phyloP scores from a whole-genome alignment of 2,113 vertebrate genomes.

The Salminus brasiliensis region DNA sequence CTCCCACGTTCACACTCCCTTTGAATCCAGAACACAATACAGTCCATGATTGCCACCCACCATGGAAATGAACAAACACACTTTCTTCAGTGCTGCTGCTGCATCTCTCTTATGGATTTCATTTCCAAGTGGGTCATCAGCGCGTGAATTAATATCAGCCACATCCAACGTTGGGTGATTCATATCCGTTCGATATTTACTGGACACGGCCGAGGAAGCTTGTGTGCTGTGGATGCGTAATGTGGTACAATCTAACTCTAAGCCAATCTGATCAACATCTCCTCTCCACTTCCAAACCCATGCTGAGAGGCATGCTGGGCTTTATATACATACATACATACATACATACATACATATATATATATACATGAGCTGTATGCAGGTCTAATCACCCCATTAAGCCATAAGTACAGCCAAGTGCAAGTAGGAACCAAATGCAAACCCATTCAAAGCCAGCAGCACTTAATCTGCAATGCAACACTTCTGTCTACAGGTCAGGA shows the following conservation, averaged over 20 bases:
- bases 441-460: background rate
- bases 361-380: no score
- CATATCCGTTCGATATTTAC: slow-evolving; percentile 22
- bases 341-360: no score
- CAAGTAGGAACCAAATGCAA: no score
- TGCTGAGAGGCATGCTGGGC: no score
- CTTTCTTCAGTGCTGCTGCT: slow-evolving; percentile 27
- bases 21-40: background rate
- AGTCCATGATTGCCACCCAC: slow-evolving; percentile 9
- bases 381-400: no score
- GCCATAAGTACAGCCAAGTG: no score
- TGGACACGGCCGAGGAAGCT: slow-evolving; percentile 13
- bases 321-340: no score
- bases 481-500: background rate
- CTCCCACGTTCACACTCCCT: background rate
- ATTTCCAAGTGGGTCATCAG: slow-evolving; percentile 37
- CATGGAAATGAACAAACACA: slow-evolving; percentile 28
- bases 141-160: slow-evolving; percentile 4
- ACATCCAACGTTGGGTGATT: background rate
- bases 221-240: background rate
- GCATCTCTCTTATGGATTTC: slow-evolving; percentile 7
- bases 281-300: no score
- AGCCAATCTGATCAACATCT: no score
- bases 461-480: background rate
- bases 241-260: background rate